These are phyloP conservation scores for Volucella zonaria DNA, from an alignment of 2,888 invertebrate genomes.

Conservation along the genomic window DNA sequence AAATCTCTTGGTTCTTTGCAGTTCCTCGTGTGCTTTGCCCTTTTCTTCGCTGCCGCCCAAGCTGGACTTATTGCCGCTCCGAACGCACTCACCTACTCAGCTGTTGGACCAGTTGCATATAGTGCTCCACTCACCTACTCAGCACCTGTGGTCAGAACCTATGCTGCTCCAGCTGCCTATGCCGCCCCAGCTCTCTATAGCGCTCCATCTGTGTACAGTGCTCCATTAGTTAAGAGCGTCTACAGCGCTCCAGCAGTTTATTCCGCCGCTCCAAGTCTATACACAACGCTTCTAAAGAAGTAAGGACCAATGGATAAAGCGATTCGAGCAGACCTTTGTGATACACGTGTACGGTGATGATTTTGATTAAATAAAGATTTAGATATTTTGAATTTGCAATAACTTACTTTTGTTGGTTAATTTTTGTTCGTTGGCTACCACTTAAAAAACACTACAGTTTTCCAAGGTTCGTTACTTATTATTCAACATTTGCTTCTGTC, in stretches of 20 bases:
- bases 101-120: conserved; percentile 35
- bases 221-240: conserved; percentile 39
- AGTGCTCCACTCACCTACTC: conserved; percentile 49
- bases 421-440: too few species aligned
- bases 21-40: conserved; percentile 59
- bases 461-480: too few species aligned
- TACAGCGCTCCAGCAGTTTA: conserved; percentile 49
- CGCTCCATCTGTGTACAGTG: conserved; percentile 49
- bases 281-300: conserved; percentile 50
- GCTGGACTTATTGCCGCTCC: conserved; percentile 57
- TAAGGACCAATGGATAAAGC: background rate
- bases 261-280: conserved; percentile 27
- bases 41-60: conserved; percentile 59
- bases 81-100: conserved; percentile 47
- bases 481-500: too few species aligned
- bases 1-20: conserved; percentile 12
- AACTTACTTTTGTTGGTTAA: too few species aligned
- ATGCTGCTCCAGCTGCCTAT: conserved; percentile 36
- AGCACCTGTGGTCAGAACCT: background rate
- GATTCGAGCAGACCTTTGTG: conserved; percentile 5
- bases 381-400: background rate
- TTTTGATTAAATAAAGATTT: background rate
- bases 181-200: conserved; percentile 41
- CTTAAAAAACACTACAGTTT: too few species aligned
- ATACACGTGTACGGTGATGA: conserved; percentile 14